Base-by-base conservation (phyloP, 2,888 invertebrate species). In the Drosophila ustulata region DNA sequence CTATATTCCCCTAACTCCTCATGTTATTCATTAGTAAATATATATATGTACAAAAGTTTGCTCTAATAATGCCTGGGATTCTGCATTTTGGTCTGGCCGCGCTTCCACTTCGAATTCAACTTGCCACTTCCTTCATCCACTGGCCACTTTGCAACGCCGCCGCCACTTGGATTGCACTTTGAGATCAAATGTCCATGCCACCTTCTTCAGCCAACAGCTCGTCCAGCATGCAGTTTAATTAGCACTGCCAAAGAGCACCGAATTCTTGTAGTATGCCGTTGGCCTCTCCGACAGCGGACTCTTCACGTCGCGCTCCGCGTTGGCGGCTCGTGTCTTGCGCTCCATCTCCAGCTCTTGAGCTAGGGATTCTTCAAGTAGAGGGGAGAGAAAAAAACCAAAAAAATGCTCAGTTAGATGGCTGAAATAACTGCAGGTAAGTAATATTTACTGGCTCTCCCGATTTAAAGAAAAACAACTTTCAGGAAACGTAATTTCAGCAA, bases 291-390 rank as follows among this genome's bases (percentile, higher is more conserved):
- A 96, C 73, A 97, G 94, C 39, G 97, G 96, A 85, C 97, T 96
- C 93, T 97, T 97, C 61, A 97, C 96, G 91, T 97, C 97, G 78
- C 96, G 94, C 91, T 97, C 97, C 77, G 94, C 93, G 81, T 95
- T 95, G 88, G 96, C 96, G 90, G 96, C 96, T 77, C 97, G 95
- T 50, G 95, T 65, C 62, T 93, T 97, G 92, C 97, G 95, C 92
- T 97, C 97, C 95, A 97, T 94, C 93, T 97, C 97, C 91, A 97
- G 94, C 93, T 97, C 97, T 92, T 96, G 96, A 80, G 96, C 97
- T 91, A 97, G 93, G 66, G 96, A 95, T 93, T 97, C 97, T 97
- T 11, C 30, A 57, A 26, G 9, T 4, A 39, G 3, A 3, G 3
- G 34, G 46, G 30, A 51, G 9, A 39, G 11, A 6, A 2, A 8